phyloP scores from a whole-genome alignment of 2,888 invertebrate genomes.

The Camptogramma bilineatum region DNA sequence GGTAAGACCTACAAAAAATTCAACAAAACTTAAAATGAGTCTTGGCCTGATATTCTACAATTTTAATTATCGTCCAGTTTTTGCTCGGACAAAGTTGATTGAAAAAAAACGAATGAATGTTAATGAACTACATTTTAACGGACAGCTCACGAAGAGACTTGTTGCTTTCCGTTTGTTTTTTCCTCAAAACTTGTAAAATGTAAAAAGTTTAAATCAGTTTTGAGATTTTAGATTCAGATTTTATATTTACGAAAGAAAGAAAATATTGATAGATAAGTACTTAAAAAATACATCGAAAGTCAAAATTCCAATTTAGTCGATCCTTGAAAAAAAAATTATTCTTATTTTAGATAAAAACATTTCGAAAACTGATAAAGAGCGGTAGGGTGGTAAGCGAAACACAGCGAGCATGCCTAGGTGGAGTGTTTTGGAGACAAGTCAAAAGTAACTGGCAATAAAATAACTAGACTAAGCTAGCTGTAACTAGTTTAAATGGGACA shows the following conservation, averaged over 20 bases:
- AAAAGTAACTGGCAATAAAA: conserved; percentile 80
- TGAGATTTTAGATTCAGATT: too few relatives aligned
- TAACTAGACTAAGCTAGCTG: conserved; percentile 74
- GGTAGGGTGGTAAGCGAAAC: conserved; percentile 63
- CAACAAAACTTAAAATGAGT: too few relatives aligned
- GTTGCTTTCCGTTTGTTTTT: background rate
- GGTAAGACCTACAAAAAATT: background rate
- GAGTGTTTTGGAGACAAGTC: conserved; percentile 73
- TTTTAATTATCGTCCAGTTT: too few relatives aligned
- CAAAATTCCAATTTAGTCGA: too few relatives aligned
- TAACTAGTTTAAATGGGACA: conserved; percentile 73
- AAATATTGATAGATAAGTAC: too few relatives aligned
- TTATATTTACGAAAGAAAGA: too few relatives aligned
- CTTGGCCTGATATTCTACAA: too few relatives aligned
- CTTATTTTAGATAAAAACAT: background rate
- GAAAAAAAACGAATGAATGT: background rate
- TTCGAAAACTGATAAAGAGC: conserved; percentile 30
- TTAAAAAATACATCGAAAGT: too few relatives aligned
- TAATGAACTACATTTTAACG: conserved; percentile 6
- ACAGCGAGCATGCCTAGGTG: conserved; percentile 74
- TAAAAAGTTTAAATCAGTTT: background rate
- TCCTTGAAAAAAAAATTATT: background rate
- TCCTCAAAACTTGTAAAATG: background rate
- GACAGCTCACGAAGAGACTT: conserved; percentile 3
- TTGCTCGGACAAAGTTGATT: background rate